These are phyloP conservation scores for Eumacrocentrus americanus DNA, from an alignment of 2,888 invertebrate genomes.

Conservation along the genomic window DNA sequence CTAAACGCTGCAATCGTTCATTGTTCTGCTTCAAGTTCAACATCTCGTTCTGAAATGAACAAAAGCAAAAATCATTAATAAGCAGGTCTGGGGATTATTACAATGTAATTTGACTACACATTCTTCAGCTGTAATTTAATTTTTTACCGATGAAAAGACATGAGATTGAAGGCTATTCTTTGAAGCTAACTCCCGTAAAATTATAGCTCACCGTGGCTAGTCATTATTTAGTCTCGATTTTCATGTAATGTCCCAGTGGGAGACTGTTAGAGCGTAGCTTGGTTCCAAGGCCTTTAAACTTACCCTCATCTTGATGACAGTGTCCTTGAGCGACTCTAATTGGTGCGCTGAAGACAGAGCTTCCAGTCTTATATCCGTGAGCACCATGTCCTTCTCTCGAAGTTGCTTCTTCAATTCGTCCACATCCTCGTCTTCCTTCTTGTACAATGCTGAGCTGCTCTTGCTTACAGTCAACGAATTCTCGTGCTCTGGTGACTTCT, in stretches of 20 bases:
- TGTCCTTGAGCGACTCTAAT: conserved; percentile 93
- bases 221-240: conserved; percentile 17
- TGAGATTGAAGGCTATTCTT: conserved; percentile 22
- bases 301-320: conserved; percentile 96
- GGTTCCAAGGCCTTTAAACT: conserved; percentile 49
- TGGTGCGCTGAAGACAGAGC: conserved; percentile 97
- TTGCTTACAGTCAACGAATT: conserved; percentile 53
- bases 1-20: conserved; percentile 88
- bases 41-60: conserved; percentile 82
- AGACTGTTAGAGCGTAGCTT: background rate
- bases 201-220: conserved; percentile 21
- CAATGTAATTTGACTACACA: background rate
- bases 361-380: conserved; percentile 95
- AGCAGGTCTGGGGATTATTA: background rate
- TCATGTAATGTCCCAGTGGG: background rate
- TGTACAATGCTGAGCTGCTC: conserved; percentile 55
- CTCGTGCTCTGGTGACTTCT: conserved; percentile 49
- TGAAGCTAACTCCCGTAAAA: conserved; percentile 32
- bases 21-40: conserved; percentile 95
- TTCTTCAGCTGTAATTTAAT: background rate
- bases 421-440: conserved; percentile 62
- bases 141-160: conserved; percentile 1
- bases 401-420: conserved; percentile 91
- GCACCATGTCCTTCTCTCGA: conserved; percentile 92
- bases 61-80: conserved; percentile 9